These are phyloP conservation scores for Xiphophorus hellerii DNA, from an alignment of 2,113 vertebrate species.

Conservation along the genomic window DNA sequence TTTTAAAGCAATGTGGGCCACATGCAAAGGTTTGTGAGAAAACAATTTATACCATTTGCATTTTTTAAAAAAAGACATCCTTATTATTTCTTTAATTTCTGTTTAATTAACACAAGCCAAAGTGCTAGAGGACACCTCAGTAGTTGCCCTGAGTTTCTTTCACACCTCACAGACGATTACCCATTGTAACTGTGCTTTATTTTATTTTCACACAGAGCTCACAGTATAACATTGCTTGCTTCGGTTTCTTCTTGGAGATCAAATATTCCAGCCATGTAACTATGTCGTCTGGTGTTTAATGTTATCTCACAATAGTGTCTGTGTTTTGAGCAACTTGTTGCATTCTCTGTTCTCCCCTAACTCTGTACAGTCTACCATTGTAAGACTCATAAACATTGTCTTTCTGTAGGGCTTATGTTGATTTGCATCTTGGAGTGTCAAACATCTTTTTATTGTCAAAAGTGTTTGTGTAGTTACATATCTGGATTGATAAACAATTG, in stretches of 20 bases:
- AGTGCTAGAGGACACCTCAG: not conserved
- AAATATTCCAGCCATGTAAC: not conserved
- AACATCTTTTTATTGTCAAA: too few species aligned
- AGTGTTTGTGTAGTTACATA: too few species aligned
- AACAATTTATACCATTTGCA: too few species aligned
- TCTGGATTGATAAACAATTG: too few species aligned
- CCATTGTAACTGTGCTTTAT: not conserved
- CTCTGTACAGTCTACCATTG: not conserved
- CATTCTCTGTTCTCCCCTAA: not conserved
- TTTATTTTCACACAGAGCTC: constrained; percentile 1
- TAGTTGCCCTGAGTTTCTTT: not conserved
- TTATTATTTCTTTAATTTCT: not conserved
- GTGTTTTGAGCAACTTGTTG: not conserved
- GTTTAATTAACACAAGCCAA: not conserved
- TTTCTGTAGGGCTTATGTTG: too few species aligned
- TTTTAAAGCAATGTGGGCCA: not conserved
- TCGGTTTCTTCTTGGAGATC: not conserved
- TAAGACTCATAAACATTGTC: too few species aligned
- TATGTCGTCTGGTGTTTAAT: not conserved
- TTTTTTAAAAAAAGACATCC: not conserved
- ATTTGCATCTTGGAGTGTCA: too few species aligned
- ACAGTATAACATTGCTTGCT: not conserved
- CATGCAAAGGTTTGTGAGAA: not conserved
- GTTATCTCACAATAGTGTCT: not conserved
- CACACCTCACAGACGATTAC: not conserved